Evolutionary conservation across 2,888 invertebrate genomes (phyloP).

Genomic region (Caenorhabditis sp.): DNA sequence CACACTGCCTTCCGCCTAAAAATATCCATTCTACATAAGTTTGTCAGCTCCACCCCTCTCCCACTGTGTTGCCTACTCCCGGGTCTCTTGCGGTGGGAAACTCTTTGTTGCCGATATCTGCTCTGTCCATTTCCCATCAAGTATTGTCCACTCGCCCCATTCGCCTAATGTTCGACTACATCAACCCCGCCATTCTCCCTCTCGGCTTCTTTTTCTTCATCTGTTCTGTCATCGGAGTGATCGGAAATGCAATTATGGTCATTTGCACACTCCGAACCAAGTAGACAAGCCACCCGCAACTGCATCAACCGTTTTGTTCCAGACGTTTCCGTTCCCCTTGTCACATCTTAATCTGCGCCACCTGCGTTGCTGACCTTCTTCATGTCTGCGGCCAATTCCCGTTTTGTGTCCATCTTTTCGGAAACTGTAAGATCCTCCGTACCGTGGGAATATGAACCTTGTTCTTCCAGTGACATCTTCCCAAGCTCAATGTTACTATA

Average conservation of each 20-base stretch:
- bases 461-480: constrained; percentile 46
- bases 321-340: constrained; percentile 64
- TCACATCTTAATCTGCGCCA: constrained; percentile 63
- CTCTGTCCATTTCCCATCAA: not conserved
- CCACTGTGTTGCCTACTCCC: constrained; percentile 2
- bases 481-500: constrained; percentile 62
- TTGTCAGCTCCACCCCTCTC: constrained; percentile 29
- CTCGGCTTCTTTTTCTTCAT: constrained; percentile 67
- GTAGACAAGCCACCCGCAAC: constrained; percentile 2
- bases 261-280: constrained; percentile 55
- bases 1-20: not conserved
- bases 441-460: not conserved
- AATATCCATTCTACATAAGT: not conserved
- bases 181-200: constrained; percentile 62
- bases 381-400: constrained; percentile 66
- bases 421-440: constrained; percentile 32
- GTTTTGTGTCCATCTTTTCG: constrained; percentile 63
- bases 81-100: constrained; percentile 5
- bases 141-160: not conserved
- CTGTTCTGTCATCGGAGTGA: constrained; percentile 60
- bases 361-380: constrained; percentile 61
- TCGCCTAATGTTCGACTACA: constrained; percentile 60
- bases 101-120: constrained; percentile 11
- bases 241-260: constrained; percentile 63
- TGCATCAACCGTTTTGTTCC: not conserved